Conservation (phyloP, 2,113 vertebrate genomes). For the Xenus cinereus region DNA sequence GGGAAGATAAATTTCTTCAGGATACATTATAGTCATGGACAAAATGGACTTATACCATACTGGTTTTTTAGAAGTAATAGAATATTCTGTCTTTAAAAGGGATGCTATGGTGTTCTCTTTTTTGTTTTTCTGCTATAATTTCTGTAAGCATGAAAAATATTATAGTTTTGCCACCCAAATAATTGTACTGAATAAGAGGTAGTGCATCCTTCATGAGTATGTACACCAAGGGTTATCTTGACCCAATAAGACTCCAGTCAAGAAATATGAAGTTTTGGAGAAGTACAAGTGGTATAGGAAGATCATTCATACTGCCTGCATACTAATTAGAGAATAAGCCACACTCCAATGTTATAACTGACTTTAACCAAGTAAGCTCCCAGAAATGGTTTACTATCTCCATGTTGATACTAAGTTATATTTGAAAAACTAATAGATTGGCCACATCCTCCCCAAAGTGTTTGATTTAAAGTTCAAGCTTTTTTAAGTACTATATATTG, state of each 20-base stretch:
- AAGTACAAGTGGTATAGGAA: background rate
- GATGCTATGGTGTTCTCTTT: background rate
- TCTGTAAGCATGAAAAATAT: background rate
- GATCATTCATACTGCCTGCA: background rate
- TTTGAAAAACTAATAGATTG: conserved; percentile 3
- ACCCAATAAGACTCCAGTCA: background rate
- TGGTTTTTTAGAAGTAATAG: background rate
- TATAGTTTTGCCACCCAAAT: background rate
- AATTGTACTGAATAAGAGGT: background rate
- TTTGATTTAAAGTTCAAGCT: conserved; percentile 61
- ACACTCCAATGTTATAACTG: background rate
- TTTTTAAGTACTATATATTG: conserved; percentile 19
- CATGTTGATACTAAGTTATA: background rate
- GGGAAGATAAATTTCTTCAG: background rate
- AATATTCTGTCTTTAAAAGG: background rate
- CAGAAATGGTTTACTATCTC: background rate
- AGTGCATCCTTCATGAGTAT: background rate
- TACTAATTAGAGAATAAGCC: background rate
- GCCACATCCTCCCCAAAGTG: background rate
- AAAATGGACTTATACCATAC: background rate
- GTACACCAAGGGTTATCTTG: background rate
- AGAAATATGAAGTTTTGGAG: background rate
- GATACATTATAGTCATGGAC: background rate
- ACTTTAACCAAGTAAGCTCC: background rate
- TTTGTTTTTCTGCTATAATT: background rate